Evolutionary conservation across 2,888 invertebrate species (phyloP).

Genomic region (Harpalus rufipes): DNA sequence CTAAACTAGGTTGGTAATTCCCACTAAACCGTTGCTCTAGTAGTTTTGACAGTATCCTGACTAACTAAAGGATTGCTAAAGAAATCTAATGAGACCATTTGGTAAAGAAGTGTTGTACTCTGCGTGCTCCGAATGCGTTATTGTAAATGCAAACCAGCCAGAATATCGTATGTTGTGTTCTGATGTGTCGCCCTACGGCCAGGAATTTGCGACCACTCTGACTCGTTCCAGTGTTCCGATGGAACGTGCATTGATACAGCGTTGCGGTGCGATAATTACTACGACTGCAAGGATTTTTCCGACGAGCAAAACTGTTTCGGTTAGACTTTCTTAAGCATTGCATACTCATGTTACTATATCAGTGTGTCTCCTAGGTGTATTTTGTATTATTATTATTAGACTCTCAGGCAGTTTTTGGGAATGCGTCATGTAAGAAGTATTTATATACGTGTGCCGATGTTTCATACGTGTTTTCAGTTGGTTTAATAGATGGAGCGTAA

Average conservation of each 20-base stretch:
- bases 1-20: slow-evolving; percentile 63
- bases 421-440: slow-evolving; percentile 47
- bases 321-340: slow-evolving; percentile 75
- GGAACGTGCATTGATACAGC: slow-evolving; percentile 87
- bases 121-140: slow-evolving; percentile 20
- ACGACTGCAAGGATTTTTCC: slow-evolving; percentile 94
- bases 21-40: slow-evolving; percentile 8
- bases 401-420: slow-evolving; percentile 49
- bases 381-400: slow-evolving; percentile 34
- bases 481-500: slow-evolving; percentile 53
- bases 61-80: slow-evolving; percentile 15
- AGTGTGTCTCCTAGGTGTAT: slow-evolving; percentile 48
- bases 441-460: slow-evolving; percentile 45
- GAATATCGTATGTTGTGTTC: slow-evolving; percentile 64
- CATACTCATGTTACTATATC: slow-evolving; percentile 52
- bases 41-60: slow-evolving; percentile 12
- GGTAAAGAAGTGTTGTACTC: slow-evolving; percentile 4
- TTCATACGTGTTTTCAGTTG: slow-evolving; percentile 52
- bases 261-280: slow-evolving; percentile 92
- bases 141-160: slow-evolving; percentile 68
- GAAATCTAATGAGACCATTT: not conserved
- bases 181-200: slow-evolving; percentile 71
- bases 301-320: slow-evolving; percentile 93
- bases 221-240: slow-evolving; percentile 81
- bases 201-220: slow-evolving; percentile 77